Conservation (phyloP, 2,888 invertebrate species). For the Cantharis lateralis region DNA sequence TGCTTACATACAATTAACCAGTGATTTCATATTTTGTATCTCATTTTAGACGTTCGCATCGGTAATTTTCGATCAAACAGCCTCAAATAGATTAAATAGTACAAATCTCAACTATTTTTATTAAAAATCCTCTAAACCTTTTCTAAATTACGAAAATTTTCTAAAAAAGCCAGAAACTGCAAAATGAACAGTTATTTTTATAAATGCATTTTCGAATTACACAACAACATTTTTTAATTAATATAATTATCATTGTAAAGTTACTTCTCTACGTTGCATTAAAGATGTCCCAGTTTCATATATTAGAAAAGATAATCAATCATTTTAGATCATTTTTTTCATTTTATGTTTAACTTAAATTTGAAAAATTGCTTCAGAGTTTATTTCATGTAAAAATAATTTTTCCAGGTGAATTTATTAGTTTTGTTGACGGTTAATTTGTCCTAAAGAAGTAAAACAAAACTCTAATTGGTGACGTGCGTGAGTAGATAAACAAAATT, state of each 20-base stretch:
- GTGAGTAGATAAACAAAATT: too few species aligned
- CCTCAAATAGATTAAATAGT: neutral
- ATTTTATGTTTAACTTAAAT: neutral
- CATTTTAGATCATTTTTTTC: neutral
- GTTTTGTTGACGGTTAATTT: too few species aligned
- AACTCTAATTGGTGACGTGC: too few species aligned
- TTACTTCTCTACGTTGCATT: neutral
- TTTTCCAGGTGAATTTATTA: too few species aligned
- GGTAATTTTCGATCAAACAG: neutral
- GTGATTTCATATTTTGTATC: slow-evolving; percentile 13
- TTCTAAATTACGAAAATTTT: neutral
- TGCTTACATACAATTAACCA: slow-evolving; percentile 25
- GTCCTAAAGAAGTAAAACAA: too few species aligned
- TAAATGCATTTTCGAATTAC: neutral
- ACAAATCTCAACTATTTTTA: neutral
- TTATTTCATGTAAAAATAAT: too few species aligned
- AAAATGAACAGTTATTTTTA: neutral
- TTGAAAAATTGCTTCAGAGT: neutral
- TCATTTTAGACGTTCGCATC: neutral
- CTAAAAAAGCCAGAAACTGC: neutral
- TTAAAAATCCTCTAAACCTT: neutral
- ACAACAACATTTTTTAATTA: neutral
- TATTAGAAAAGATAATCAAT: neutral
- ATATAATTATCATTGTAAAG: neutral
- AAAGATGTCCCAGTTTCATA: neutral